Evolutionary conservation across 2,888 invertebrate species (phyloP).

Genomic region (Leucoma salicis): DNA sequence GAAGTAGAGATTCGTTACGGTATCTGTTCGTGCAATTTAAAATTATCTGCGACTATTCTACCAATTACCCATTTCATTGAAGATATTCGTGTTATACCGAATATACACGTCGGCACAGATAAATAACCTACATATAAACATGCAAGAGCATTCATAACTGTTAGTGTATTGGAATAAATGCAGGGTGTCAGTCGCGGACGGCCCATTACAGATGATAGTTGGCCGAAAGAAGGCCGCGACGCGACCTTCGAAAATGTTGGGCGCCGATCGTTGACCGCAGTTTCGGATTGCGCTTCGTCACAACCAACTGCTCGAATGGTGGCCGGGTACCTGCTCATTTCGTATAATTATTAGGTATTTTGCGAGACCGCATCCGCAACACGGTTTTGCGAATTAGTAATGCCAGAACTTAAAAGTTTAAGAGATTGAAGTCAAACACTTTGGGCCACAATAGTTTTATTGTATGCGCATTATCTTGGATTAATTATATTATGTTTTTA

Average conservation of each 20-base stretch:
- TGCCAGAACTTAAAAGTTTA: not conserved
- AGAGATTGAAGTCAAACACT: not conserved
- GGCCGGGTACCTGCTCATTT: conserved; percentile 37
- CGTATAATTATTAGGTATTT: conserved; percentile 34
- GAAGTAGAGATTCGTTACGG: conserved; percentile 50
- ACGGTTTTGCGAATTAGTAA: conserved; percentile 36
- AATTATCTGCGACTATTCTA: conserved; percentile 45
- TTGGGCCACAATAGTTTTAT: not conserved
- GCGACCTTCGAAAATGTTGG: conserved; percentile 75
- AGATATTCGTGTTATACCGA: conserved; percentile 52
- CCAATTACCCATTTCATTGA: conserved; percentile 63
- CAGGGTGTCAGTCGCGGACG: conserved; percentile 63
- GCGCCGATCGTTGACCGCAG: conserved; percentile 70
- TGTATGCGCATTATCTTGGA: too few relatives aligned
- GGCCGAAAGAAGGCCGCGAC: conserved; percentile 76
- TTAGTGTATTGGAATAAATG: conserved; percentile 72
- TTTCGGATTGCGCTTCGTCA: conserved; percentile 48
- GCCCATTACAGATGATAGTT: conserved; percentile 58
- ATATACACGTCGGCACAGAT: conserved; percentile 72
- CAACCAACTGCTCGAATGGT: conserved; percentile 44
- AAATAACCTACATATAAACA: conserved; percentile 73
- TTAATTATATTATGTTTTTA: too few relatives aligned
- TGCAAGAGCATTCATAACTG: conserved; percentile 77
- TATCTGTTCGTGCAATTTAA: conserved; percentile 48
- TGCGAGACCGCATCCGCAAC: conserved; percentile 45